A percentile compares a stretch with the other conserved stretches of the same genome.
These are phyloP conservation scores for Prunella fulvescens DNA, from an alignment of 2,113 vertebrate species.

Conservation along the genomic window DNA sequence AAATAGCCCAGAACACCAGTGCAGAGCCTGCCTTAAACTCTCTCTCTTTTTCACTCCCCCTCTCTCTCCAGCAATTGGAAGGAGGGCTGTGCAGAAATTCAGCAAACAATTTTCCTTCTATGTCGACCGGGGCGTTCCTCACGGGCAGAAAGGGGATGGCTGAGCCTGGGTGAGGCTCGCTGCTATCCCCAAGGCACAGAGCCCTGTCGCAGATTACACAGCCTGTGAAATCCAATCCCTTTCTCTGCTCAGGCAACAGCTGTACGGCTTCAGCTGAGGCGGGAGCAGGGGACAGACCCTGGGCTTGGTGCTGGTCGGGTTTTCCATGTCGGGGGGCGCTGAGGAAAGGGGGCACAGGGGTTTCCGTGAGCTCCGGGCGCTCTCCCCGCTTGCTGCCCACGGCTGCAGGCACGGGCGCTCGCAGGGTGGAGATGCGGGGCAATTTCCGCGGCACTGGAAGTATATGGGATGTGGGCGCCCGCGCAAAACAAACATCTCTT, in stretches of 20 bases:
- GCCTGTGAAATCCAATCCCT: conserved; percentile 58
- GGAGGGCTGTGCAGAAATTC: conserved; percentile 34
- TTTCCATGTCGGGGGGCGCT: neutral
- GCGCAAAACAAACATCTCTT: conserved; percentile 53
- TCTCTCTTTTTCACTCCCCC: conserved; percentile 22
- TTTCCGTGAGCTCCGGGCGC: neutral
- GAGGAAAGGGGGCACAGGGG: neutral
- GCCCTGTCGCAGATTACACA: neutral
- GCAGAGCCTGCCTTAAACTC: conserved; percentile 36
- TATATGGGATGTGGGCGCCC: neutral
- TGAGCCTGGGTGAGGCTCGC: conserved; percentile 29
- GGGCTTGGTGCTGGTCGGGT: neutral
- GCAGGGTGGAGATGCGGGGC: conserved; percentile 46
- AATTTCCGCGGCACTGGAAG: conserved; percentile 14
- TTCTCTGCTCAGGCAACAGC: conserved; percentile 42
- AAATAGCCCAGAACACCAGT: neutral
- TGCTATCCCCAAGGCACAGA: neutral
- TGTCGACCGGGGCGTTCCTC: conserved; percentile 51
- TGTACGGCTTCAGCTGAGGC: conserved; percentile 48
- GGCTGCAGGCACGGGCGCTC: neutral
- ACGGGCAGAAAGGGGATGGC: conserved; percentile 38
- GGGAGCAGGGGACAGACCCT: neutral
- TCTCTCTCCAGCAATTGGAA: conserved; percentile 2
- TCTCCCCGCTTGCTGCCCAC: neutral
- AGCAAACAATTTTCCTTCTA: conserved; percentile 57